Evolutionary conservation across 64 coral and sea anemone genomes (phyloP), one percentile per base, ranked within the genome.

Genomic region (Platygyra sinensis): DNA sequence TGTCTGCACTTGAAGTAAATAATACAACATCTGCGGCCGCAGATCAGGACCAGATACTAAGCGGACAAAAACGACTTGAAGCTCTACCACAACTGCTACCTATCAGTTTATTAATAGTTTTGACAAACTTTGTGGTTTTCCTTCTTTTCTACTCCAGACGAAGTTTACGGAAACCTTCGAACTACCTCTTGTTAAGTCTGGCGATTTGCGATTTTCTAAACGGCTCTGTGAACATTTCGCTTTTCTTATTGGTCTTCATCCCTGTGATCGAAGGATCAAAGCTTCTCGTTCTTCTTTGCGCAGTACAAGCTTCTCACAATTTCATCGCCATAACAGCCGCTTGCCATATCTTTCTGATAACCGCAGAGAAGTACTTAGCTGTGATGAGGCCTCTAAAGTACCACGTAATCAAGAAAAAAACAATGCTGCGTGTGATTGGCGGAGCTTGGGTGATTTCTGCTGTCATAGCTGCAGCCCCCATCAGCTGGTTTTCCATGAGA

Each of bases 301-400:
- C 63, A 5, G 39, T 85, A 24, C 63, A 85, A 72, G 62, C 72
- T 50, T 72, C 81, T 1, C 81, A 85, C 81, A 85, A 85, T 72
- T 85, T 85, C 7, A 38, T 85, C 10, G 81, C 81, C 81, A 85
- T 85, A 6, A 51, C 81, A 50, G 81, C 32, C 65, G 81, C 81
- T 25, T 85, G 62, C 51, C 81, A 85, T 24, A 85, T 85, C 4
- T 12, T 46, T 12, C 42, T 85, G 81, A 85, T 85, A 38, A 85
- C 81, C 62, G 81, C 81, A 27, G 81, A 72, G 64, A 85, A 85
- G 24, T 85, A 85, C 63, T 71, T 85, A 4, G 81, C 81, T 72
- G 20, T 85, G 6, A 71, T 72, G 63, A 38, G 81, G 36, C 81
- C 81, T 85, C 67, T 85, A 3, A 71, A 50, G 28, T 85, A 71